Evolutionary conservation across 2,797 vertebrate species (phyloP).

Genomic region (Setipinna tenuifilis): DNA sequence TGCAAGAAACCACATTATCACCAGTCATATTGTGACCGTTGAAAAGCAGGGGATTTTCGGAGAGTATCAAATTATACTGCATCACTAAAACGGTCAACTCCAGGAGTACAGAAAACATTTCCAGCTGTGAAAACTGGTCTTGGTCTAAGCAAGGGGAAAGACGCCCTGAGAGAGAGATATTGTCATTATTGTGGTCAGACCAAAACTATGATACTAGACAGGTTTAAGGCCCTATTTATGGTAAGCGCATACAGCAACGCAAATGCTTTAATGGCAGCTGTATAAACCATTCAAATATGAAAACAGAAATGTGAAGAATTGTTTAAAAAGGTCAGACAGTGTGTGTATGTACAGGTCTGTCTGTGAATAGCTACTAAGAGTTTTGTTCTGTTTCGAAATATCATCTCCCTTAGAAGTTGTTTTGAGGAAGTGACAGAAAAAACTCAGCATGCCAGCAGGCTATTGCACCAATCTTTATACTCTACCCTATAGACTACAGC

Average conservation of each 20-base stretch:
- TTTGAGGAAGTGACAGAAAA: too few relatives aligned
- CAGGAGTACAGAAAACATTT: not conserved
- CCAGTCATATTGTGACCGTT: not conserved
- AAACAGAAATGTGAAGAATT: not conserved
- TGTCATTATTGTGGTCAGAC: conserved; percentile 5
- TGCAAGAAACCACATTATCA: not conserved
- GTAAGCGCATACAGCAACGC: not conserved
- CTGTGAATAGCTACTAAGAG: not conserved
- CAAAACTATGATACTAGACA: not conserved
- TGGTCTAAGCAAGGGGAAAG: not conserved
- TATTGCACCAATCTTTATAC: not conserved
- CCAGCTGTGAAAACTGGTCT: not conserved
- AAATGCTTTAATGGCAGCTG: not conserved
- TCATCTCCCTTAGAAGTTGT: not conserved
- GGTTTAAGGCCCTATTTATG: not conserved
- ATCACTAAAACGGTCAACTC: not conserved
- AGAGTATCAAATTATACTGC: not conserved
- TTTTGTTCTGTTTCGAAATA: not conserved
- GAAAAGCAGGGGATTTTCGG: not conserved
- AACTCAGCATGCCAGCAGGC: not conserved
- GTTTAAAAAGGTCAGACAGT: not conserved
- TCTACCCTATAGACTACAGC: too few relatives aligned
- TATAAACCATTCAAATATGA: not conserved
- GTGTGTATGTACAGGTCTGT: not conserved
- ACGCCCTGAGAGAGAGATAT: not conserved